Evolutionary conservation across 2,888 invertebrate species (phyloP).

Genomic region (Dyspetes luteomarginatus): DNA sequence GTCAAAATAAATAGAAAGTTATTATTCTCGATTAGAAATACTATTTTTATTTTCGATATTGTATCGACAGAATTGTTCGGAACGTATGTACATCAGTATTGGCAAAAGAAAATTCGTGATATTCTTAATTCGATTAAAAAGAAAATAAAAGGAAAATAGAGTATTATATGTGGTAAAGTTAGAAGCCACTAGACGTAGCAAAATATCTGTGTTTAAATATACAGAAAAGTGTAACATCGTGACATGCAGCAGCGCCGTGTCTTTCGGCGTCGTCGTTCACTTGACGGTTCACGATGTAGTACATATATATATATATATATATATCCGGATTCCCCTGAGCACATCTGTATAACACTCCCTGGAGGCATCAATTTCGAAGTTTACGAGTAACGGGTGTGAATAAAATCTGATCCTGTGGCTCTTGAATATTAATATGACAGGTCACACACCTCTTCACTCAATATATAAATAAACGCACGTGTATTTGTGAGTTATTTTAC

Average conservation of each 20-base stretch:
- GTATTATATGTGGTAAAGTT: background rate
- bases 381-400: slow-evolving; percentile 74
- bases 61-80: too few species aligned
- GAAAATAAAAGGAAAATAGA: too few species aligned
- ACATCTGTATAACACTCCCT: slow-evolving; percentile 52
- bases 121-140: too few species aligned
- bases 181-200: background rate
- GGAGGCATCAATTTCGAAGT: slow-evolving; percentile 69
- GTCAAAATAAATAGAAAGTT: too few species aligned
- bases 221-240: slow-evolving; percentile 8
- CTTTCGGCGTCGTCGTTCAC: slow-evolving; percentile 16
- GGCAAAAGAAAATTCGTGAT: too few species aligned
- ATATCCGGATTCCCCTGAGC: slow-evolving; percentile 43
- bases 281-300: slow-evolving; percentile 14
- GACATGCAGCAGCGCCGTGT: slow-evolving; percentile 2
- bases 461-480: slow-evolving; percentile 48
- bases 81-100: too few species aligned
- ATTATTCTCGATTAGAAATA: too few species aligned
- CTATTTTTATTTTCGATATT: too few species aligned
- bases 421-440: slow-evolving; percentile 76
- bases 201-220: background rate
- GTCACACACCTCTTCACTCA: slow-evolving; percentile 28
- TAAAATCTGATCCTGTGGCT: slow-evolving; percentile 76
- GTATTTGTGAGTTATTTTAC: background rate
- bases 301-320: too few species aligned